Conservation (phyloP, 2,113 vertebrate genomes). For the Ptyas mucosa region DNA sequence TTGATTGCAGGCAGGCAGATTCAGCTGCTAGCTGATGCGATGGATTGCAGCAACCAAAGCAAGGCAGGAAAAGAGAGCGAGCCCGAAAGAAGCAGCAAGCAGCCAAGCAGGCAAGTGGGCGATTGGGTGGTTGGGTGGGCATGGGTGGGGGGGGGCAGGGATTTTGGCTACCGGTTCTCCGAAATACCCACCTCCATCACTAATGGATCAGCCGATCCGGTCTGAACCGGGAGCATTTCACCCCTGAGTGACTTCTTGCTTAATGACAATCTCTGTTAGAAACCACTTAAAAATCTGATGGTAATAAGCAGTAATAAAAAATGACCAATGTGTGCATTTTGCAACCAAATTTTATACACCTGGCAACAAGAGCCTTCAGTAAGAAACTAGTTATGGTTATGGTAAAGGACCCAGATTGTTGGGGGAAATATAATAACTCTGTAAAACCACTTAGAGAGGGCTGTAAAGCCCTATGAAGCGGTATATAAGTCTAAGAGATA, state of each 20-base stretch:
- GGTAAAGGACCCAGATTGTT: neutral
- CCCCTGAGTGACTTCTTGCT: neutral
- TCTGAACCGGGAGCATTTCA: no score
- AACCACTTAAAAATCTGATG: neutral
- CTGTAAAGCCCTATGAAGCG: neutral
- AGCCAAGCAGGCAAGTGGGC: no score
- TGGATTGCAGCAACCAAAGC: no score
- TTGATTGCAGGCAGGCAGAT: no score
- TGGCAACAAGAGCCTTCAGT: neutral
- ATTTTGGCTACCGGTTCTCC: no score
- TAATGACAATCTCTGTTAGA: neutral
- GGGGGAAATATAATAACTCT: neutral
- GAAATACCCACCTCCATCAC: no score
- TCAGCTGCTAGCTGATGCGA: no score
- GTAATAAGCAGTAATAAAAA: neutral
- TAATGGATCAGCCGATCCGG: no score
- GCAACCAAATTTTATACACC: neutral
- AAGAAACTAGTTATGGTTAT: neutral
- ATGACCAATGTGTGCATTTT: neutral
- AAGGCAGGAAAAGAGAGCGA: no score
- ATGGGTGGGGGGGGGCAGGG: no score
- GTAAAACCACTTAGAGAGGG: neutral
- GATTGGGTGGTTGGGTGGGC: no score
- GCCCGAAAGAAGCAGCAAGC: no score
- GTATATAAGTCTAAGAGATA: neutral